A percentile compares a stretch with the other conserved stretches of the same genome.
phyloP scores from a whole-genome alignment of 2,797 vertebrate species.

The Acanthurus tractus region DNA sequence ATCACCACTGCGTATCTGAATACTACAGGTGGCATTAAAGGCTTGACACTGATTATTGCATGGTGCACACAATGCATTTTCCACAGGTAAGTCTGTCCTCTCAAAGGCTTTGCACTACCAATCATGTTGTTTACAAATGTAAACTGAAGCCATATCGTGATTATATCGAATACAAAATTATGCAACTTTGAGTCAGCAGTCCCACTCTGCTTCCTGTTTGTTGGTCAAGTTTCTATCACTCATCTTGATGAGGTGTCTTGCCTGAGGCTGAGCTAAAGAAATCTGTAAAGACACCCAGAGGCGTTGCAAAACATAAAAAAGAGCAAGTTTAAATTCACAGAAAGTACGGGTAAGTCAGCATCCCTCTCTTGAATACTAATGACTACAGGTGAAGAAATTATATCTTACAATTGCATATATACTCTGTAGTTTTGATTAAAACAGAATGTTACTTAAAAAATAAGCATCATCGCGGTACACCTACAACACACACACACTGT shows the following conservation, averaged over 20 bases:
- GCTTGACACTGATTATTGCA: conserved; percentile 23
- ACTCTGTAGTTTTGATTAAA: conserved; percentile 5
- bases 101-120: conserved; percentile 2
- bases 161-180: conserved; percentile 20
- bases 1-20: not conserved
- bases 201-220: conserved; percentile 4
- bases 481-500: not conserved
- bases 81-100: not conserved
- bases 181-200: conserved; percentile 19
- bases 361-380: conserved; percentile 31
- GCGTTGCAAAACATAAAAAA: conserved; percentile 16
- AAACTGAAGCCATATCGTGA: conserved; percentile 11
- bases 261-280: conserved; percentile 50
- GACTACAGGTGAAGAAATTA: conserved; percentile 13
- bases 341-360: conserved; percentile 1
- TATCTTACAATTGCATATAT: not conserved
- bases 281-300: conserved; percentile 40
- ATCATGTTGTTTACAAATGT: conserved; percentile 13
- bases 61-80: not conserved
- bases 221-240: conserved; percentile 49
- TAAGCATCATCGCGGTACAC: not conserved
- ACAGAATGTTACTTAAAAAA: not conserved
- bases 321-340: conserved; percentile 23
- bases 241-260: conserved; percentile 40
- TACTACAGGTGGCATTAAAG: conserved; percentile 41